Conservation (phyloP, 2,888 invertebrate genomes). For the Odontocolon sp. region DNA sequence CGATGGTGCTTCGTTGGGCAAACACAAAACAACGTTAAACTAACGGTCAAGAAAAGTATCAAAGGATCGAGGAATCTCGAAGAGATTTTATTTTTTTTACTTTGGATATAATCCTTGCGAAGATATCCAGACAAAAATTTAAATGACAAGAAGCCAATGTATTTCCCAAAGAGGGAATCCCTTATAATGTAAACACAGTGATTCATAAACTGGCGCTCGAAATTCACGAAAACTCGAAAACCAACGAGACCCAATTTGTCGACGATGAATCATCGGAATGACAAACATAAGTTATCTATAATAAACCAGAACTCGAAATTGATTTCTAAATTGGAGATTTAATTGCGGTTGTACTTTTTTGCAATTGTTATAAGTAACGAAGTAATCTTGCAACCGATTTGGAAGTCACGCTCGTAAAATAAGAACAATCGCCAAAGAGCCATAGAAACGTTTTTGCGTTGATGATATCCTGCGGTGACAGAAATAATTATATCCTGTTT, state of each 20-base stretch:
- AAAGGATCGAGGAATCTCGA: constrained; percentile 17
- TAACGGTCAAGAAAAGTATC: constrained; percentile 29
- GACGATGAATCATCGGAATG: constrained; percentile 13
- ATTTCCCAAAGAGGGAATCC: neutral
- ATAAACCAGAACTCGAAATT: no score
- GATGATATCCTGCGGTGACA: constrained; percentile 25
- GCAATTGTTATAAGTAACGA: neutral
- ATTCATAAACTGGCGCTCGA: neutral
- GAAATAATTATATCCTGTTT: constrained; percentile 26
- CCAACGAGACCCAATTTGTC: constrained; percentile 13
- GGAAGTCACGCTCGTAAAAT: constrained; percentile 49
- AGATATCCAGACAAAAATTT: neutral
- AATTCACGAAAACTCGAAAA: no score
- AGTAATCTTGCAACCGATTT: constrained; percentile 3
- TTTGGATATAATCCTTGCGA: neutral
- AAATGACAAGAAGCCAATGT: neutral
- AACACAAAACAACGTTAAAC: constrained; percentile 55
- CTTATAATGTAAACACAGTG: no score
- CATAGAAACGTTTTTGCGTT: constrained; percentile 26
- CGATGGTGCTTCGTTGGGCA: constrained; percentile 19
- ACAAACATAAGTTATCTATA: no score
- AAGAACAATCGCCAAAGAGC: constrained; percentile 37
- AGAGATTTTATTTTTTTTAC: constrained; percentile 31
- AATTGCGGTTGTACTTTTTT: neutral
- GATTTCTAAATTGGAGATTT: no score